These are phyloP conservation scores for Drosophila antonietae DNA, from an alignment of 2,888 invertebrate species.

Conservation along the genomic window DNA sequence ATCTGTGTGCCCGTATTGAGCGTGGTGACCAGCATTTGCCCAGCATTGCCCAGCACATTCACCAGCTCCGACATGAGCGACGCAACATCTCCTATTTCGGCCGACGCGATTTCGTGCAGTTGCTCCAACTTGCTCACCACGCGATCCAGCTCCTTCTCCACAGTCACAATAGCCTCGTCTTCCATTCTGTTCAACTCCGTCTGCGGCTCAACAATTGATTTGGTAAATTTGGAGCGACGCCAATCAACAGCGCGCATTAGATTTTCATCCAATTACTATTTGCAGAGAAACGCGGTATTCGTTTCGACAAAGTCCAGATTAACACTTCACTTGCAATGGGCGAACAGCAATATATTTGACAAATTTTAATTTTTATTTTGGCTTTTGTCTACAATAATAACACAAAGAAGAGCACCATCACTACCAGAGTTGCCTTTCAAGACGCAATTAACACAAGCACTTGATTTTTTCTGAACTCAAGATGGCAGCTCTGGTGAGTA, in stretches of 20 bases:
- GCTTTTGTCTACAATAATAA: conserved; percentile 61
- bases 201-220: conserved; percentile 46
- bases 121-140: conserved; percentile 83
- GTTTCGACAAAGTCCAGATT: conserved; percentile 2
- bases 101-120: conserved; percentile 82
- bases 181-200: conserved; percentile 58
- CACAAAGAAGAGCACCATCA: conserved; percentile 67
- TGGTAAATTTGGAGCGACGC: conserved; percentile 60
- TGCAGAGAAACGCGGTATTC: conserved; percentile 5
- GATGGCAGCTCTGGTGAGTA: conserved; percentile 35
- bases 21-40: conserved; percentile 74
- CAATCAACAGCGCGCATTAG: conserved; percentile 61
- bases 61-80: conserved; percentile 80
- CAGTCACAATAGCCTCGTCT: conserved; percentile 83
- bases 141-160: conserved; percentile 84
- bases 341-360: not conserved
- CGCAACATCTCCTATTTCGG: conserved; percentile 82
- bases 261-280: conserved; percentile 26
- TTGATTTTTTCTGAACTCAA: not conserved
- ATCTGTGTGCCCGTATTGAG: conserved; percentile 81
- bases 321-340: conserved; percentile 6
- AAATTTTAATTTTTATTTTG: conserved; percentile 49
- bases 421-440: conserved; percentile 43
- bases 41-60: conserved; percentile 77
- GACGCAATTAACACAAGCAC: not conserved